Base-by-base conservation (phyloP, 2,797 vertebrate genomes). In the Remorina albescens region DNA sequence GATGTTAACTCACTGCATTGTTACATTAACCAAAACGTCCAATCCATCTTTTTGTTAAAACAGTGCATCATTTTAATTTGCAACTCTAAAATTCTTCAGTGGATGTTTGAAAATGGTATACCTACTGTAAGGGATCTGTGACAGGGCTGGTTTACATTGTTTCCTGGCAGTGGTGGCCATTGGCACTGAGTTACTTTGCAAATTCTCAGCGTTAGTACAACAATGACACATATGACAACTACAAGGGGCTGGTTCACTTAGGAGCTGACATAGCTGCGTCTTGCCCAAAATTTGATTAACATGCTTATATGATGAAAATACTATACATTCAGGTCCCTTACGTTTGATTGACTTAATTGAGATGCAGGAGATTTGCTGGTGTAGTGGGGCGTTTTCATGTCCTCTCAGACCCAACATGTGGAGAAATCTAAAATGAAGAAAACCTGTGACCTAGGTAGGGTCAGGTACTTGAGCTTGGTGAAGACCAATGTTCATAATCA, bases 401-500 rank as follows among this genome's bases (percentile, higher is more conserved):
- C 11, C 6, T 34, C 4, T 49, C 4, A 47, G 9, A 60, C 10
- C 16, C 16, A 1, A 28, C 11, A 53, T 6, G 2, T 0, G 5
- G 8, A 8, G 9, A 54, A 36, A 34, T 42, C 41, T 10, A 54
- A 71, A n/a, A 8, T 2, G 1, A 65, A 32, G 16, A 26, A 16
- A 4, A 18, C n/a, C 25, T 19, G 23, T 67, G 60, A 70, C 37
- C 8, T 28, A 18, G n/a, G 6, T n/a, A 10, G 18, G 15, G 25
- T 61, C 7, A 0, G 36, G 54, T 61, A 42, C 26, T 49, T 4
- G 4, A 28, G 50, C 30, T 44, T 30, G 44, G 46, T 34, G 39
- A 28, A 18, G 42, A 64, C 21, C 57, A 30, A 6, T 42, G 23
- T 65, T 54, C 19, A 60, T 41, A 41, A 66, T 62, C 19, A 18